Evolutionary conservation across 2,113 vertebrate genomes (phyloP), one percentile per base, ranked within the genome.

Genomic region (Sorex araneus): DNA sequence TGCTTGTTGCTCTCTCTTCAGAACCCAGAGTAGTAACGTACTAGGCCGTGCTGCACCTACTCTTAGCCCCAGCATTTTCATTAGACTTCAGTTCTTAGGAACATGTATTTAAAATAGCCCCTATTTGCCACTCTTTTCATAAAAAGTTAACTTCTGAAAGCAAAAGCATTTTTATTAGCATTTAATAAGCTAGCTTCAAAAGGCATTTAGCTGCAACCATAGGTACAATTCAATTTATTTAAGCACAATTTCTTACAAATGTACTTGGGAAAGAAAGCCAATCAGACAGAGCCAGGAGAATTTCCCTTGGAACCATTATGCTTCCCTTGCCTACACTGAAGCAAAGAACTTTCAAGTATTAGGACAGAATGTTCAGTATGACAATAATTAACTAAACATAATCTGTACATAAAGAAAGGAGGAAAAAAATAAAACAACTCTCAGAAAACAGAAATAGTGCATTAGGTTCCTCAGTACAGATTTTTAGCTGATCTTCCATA

Each of bases 321-420:
- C 64, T 21, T 27, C 8, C 43, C 25, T 84, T 3, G 28, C 54
- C 28, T 0, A 28, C 25, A 16, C 27, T 4, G 34, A 60, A 66
- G 78, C 75, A 90, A 70, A 70, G 92, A 81, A 75, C 88, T 73
- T 63, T 28, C 73, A n/a, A 34, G 40, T 66, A 43, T 36, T 27
- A 34, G 81, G 34, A 95, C 77, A 67, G 90, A 50, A 84, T 87
- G 93, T 91, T 73, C 92, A 21, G 47, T 76, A 16, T 90, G 43
- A 70, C 57, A 30, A 11, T 78, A 70, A 96, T 74, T 91, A 84
- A 96, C 97, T 73, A 69, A 50, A 32, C 27, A 25, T 23, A 85
- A 66, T 40, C 64, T 47, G 80, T 84, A 87, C 84, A 92, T 28
- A 69, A 28, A 92, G 90, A 47, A 1, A 8, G 8, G 4, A 1